A percentile compares a stretch with the other conserved stretches of the same genome.
Conservation (phyloP, 2,113 vertebrate genomes). For the Actenoides hombroni region DNA sequence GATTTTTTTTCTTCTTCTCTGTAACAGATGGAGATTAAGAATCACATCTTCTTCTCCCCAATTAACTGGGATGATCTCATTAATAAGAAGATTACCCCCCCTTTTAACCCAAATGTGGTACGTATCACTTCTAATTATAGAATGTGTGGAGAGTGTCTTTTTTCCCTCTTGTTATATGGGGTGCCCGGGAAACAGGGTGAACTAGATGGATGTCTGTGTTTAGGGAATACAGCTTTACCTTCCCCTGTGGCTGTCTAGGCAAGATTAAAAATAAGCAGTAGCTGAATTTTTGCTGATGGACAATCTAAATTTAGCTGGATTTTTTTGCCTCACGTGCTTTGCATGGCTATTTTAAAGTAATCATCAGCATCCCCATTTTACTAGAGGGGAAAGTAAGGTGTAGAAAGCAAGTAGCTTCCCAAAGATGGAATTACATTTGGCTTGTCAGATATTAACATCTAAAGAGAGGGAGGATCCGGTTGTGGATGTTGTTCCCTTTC, state of each 20-base stretch:
- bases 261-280: neutral
- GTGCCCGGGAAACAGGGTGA: neutral
- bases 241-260: neutral
- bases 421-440: neutral
- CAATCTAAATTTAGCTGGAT: neutral
- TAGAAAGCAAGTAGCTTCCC: neutral
- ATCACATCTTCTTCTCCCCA: conserved; percentile 95
- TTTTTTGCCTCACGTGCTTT: neutral
- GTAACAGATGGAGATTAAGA: conserved; percentile 95
- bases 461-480: neutral
- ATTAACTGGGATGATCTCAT: conserved; percentile 99
- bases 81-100: conserved; percentile 97
- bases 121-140: conserved; percentile 64
- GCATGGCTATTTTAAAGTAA: neutral
- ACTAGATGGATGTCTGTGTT: neutral
- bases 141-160: neutral
- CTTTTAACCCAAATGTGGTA: conserved; percentile 99
- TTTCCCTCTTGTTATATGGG: neutral
- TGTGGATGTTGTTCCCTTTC: neutral
- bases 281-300: neutral
- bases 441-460: neutral
- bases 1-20: conserved; percentile 14
- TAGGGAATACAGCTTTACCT: neutral
- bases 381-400: neutral
- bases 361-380: neutral